Percentiles rank a stretch among this genome's conserved stretches.
Conservation (phyloP, 2,888 invertebrate genomes). For the Eupithecia vulgata region DNA sequence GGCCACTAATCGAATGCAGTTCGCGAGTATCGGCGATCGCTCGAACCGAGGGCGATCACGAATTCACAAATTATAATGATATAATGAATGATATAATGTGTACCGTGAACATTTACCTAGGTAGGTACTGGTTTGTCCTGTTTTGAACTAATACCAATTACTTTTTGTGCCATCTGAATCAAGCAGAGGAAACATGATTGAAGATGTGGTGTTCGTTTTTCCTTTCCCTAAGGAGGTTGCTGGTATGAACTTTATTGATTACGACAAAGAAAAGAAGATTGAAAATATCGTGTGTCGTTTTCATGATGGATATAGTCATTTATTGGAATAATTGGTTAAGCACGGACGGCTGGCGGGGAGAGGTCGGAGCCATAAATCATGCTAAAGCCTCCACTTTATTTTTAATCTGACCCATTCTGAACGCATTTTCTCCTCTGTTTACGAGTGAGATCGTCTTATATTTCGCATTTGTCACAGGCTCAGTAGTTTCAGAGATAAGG, state of each 20-base stretch:
- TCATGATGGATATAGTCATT: background rate
- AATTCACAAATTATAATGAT: no score
- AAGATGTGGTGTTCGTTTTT: background rate
- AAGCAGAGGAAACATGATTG: background rate
- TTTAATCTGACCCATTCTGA: constrained; percentile 2
- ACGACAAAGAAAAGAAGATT: background rate
- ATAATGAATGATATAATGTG: no score
- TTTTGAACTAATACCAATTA: no score
- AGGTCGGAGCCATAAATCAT: background rate
- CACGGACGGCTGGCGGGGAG: background rate
- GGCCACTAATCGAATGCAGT: constrained; percentile 26
- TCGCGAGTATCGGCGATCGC: constrained; percentile 9
- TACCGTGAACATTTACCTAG: no score
- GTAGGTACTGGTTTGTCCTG: no score
- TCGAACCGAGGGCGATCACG: background rate
- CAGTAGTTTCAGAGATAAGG: constrained; percentile 1
- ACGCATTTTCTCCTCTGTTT: background rate
- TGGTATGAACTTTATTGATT: background rate
- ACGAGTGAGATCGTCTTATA: background rate
- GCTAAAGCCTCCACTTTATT: background rate
- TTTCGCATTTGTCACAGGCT: background rate
- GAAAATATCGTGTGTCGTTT: background rate
- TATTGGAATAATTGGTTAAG: background rate
- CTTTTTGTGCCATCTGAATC: no score
- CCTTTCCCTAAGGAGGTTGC: background rate